A percentile compares a stretch with the other conserved stretches of the same genome.
These are phyloP conservation scores for Tamandua tetradactyla DNA, from an alignment of 2,797 vertebrate species.

Conservation along the genomic window DNA sequence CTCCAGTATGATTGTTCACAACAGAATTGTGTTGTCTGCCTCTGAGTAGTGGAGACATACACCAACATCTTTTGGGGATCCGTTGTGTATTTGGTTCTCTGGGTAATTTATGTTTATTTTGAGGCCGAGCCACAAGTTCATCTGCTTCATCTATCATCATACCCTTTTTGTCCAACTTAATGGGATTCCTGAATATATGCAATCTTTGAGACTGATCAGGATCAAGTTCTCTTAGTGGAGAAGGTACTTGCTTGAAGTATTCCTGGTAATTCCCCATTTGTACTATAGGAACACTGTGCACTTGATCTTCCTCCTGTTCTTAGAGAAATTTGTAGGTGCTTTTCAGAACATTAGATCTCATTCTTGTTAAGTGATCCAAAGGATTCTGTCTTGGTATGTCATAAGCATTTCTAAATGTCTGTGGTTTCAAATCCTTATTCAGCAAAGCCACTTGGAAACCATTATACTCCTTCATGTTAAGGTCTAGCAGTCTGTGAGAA, in stretches of 20 bases:
- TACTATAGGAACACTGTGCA: conserved; percentile 89
- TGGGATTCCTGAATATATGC: conserved; percentile 90
- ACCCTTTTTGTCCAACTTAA: conserved; percentile 91
- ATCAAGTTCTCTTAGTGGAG: conserved; percentile 88
- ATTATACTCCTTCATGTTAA: conserved; percentile 96
- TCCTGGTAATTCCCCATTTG: conserved; percentile 92
- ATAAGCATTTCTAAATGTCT: conserved; percentile 90
- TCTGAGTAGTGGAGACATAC: conserved; percentile 95
- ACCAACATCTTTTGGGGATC: conserved; percentile 93
- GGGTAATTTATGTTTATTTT: conserved; percentile 95
- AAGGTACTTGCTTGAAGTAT: conserved; percentile 87
- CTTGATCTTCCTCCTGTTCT: conserved; percentile 90
- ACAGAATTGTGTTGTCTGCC: conserved; percentile 90
- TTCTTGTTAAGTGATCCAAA: conserved; percentile 90
- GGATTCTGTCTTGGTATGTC: conserved; percentile 90
- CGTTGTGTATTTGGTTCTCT: conserved; percentile 91
- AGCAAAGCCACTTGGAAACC: conserved; percentile 95
- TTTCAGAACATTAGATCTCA: conserved; percentile 90
- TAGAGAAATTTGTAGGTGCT: conserved; percentile 85
- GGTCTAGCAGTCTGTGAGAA: conserved; percentile 89
- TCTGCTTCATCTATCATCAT: conserved; percentile 93
- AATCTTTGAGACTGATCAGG: conserved; percentile 89
- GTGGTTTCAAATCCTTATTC: conserved; percentile 92
- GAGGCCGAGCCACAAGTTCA: conserved; percentile 89
- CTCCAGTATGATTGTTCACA: conserved; percentile 86